Base-by-base conservation (phyloP, 2,888 invertebrate genomes). In the Amblyjoppa fuscipennis region DNA sequence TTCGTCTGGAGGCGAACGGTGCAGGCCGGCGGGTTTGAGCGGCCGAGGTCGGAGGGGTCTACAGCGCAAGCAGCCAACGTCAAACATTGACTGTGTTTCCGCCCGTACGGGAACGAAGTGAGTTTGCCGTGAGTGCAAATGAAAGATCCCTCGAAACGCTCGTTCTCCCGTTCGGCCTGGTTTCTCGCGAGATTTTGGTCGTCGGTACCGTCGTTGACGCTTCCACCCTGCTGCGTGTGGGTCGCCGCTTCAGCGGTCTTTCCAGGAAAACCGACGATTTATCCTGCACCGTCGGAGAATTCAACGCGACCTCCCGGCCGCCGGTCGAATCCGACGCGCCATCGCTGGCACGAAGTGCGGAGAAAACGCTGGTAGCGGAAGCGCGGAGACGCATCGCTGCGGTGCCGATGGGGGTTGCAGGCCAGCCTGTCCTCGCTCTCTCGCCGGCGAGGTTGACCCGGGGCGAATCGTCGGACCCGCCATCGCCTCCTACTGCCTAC, bases 401-500 rank as follows among this genome's bases (percentile, higher is more conserved):
- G 85, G 82, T 87, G 87, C 88, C 88, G 89, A 89, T 88, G 86
- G 86, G 90, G 89, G 88, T 81, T 88, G 88, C 28, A 85, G 90
- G 89, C n/a, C n/a, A n/a, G n/a, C n/a, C n/a, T n/a, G n/a, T 73
- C 78, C 45, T 16, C 45, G 34, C 49, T 61, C 59, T 68, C 59
- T 68, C 66, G 53, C 13, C 41, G 45, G 88, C 88, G 89, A 91
- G 92, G 91, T 92, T 92, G 89, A 89, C 89, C 89, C 85, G 89
- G 89, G 89, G 90, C 88, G 88, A 89, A 88, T 84, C 88, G 88
- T 83, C 87, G 84, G 92, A 90, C 88, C 92, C 90, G 89, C 91
- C 92, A 92, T 92, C 90, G 92, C 90, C 91, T 87, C 74, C 81
- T 79, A 82, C 86, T 87, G 93, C 93, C 93, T 94, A 94, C 94